These are phyloP conservation scores for Isichthys henryi DNA, from an alignment of 2,113 vertebrate genomes.

Conservation along the genomic window DNA sequence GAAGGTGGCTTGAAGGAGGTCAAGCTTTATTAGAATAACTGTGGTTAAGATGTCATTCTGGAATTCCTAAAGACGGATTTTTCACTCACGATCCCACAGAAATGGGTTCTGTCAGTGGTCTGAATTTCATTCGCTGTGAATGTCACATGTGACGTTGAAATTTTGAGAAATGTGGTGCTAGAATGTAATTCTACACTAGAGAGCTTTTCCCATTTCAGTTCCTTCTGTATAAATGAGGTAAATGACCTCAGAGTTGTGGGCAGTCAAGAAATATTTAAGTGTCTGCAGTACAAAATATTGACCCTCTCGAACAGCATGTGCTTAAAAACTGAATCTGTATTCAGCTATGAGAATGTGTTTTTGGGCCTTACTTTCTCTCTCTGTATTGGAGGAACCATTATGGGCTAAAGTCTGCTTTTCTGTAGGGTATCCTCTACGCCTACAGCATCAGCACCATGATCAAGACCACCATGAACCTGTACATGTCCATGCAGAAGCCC, in stretches of 20 bases:
- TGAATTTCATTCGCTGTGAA: background rate
- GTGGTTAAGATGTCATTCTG: background rate
- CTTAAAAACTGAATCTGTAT: background rate
- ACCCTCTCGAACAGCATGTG: background rate
- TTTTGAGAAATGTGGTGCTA: background rate
- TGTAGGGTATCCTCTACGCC: conserved; percentile 90
- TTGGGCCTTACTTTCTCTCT: background rate
- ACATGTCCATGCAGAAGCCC: conserved; percentile 94
- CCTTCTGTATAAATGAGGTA: background rate
- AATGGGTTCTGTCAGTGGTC: background rate
- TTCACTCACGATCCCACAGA: background rate
- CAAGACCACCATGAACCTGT: conserved; percentile 96
- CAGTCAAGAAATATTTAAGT: background rate
- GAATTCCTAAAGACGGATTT: background rate
- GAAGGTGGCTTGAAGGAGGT: background rate
- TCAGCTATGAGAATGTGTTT: background rate
- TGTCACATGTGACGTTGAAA: background rate
- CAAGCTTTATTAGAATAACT: background rate
- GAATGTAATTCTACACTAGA: background rate
- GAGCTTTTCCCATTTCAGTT: background rate
- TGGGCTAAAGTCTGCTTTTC: conserved; percentile 27
- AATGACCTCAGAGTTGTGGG: background rate
- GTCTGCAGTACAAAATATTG: background rate
- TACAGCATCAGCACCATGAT: conserved; percentile 90
- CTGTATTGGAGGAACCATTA: background rate